Conservation (phyloP, 2,888 invertebrate species). For the Stramonita haemastoma region DNA sequence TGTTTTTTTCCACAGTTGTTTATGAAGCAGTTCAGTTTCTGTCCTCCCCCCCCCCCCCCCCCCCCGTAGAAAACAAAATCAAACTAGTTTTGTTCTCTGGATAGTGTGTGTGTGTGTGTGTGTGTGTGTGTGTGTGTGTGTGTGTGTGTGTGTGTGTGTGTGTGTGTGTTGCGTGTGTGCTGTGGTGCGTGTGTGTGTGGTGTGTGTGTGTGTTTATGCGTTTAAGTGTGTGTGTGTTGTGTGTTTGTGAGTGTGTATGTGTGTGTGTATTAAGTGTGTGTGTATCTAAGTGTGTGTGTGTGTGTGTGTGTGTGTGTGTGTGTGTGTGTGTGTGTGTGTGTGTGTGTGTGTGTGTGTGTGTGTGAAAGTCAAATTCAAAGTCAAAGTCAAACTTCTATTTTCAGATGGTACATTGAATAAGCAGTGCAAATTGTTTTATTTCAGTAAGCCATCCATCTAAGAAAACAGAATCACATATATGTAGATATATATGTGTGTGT, state of each 20-base stretch:
- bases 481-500: background rate
- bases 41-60: no score
- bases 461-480: no score
- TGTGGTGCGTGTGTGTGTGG: background rate
- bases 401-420: no score
- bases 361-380: background rate
- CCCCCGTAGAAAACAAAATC: no score
- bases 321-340: background rate
- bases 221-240: background rate
- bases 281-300: background rate
- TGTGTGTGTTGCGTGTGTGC: background rate
- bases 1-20: no score
- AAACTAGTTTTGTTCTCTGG: no score
- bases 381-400: no score
- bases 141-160: conserved; percentile 4
- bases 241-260: background rate
- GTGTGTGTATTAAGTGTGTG: conserved; percentile 3
- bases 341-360: conserved; percentile 19
- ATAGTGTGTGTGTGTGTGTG: background rate
- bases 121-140: background rate
- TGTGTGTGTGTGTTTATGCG: background rate
- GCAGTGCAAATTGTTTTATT: no score
- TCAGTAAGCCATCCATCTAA: no score
- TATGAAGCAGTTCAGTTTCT: no score
- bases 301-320: background rate